Percentiles rank a stretch among this genome's conserved stretches.
phyloP scores from a whole-genome alignment of 2,797 vertebrate species.

The Microtus obscurus region DNA sequence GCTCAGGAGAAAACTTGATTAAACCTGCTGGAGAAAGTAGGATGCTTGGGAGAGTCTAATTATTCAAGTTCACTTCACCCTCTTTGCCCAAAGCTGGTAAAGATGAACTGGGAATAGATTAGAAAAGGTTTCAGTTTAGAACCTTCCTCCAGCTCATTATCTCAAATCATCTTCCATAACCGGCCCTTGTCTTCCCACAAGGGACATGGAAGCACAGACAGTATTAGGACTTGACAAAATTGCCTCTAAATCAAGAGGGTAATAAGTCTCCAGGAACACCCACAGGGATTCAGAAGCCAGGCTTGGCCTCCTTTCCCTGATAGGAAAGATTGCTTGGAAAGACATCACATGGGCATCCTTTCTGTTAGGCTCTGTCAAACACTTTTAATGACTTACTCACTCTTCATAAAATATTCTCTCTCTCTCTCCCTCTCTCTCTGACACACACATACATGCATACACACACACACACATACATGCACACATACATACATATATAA shows the following conservation, averaged over 20 bases:
- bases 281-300: not conserved
- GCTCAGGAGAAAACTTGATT: not conserved
- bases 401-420: not conserved
- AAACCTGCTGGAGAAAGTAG: not conserved
- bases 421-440: not conserved
- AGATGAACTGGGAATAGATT: not conserved
- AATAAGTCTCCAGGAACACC: not conserved
- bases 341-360: not conserved
- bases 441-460: too few species aligned
- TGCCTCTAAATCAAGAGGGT: not conserved
- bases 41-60: not conserved
- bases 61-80: not conserved
- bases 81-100: not conserved
- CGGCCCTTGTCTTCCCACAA: not conserved
- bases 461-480: too few species aligned
- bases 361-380: not conserved
- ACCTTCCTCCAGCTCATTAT: not conserved
- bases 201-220: not conserved
- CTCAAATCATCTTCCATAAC: not conserved
- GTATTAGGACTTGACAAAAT: not conserved
- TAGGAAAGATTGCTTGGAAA: not conserved
- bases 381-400: not conserved
- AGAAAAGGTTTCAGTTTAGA: not conserved
- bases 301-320: not conserved
- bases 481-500: accelerated